phyloP scores from a whole-genome alignment of 2,888 invertebrate species.

The Thymelicus sylvestris region DNA sequence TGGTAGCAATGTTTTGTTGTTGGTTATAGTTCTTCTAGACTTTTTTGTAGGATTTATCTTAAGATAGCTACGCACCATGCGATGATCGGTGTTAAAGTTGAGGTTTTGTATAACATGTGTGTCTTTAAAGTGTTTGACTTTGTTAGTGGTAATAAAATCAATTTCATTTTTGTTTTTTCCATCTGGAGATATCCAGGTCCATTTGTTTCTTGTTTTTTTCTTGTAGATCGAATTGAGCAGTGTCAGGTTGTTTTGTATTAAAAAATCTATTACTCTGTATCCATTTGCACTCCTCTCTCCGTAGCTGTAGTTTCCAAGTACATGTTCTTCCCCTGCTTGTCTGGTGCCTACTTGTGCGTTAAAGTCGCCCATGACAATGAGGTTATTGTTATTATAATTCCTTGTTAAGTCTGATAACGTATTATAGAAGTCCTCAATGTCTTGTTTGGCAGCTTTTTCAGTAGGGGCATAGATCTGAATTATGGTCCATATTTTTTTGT shows the following conservation, averaged over 20 bases:
- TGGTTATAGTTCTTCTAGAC: too few relatives aligned
- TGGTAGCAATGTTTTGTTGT: too few relatives aligned
- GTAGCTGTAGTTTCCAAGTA: background rate
- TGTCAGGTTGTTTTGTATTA: background rate
- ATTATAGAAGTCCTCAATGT: constrained; percentile 19
- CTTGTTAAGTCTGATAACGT: background rate
- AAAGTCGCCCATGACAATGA: constrained; percentile 12
- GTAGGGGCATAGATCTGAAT: constrained; percentile 41
- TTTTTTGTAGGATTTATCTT: constrained; percentile 13
- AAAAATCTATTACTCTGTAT: background rate
- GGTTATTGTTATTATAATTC: background rate
- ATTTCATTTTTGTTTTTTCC: constrained; percentile 15
- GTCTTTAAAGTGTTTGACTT: background rate
- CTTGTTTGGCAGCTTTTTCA: constrained; percentile 17
- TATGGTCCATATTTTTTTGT: constrained; percentile 37
- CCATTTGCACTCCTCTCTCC: constrained; percentile 6
- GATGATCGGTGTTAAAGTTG: constrained; percentile 13
- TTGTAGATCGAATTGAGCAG: constrained; percentile 6
- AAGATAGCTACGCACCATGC: constrained; percentile 13
- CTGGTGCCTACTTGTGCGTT: constrained; percentile 2
- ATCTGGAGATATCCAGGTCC: constrained; percentile 19
- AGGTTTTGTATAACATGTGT: background rate
- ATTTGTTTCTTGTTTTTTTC: background rate
- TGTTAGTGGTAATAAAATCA: constrained; percentile 6
- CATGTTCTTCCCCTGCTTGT: background rate